Conservation (phyloP, 2,113 vertebrate species). For the Tragelaphus strepsiceros region DNA sequence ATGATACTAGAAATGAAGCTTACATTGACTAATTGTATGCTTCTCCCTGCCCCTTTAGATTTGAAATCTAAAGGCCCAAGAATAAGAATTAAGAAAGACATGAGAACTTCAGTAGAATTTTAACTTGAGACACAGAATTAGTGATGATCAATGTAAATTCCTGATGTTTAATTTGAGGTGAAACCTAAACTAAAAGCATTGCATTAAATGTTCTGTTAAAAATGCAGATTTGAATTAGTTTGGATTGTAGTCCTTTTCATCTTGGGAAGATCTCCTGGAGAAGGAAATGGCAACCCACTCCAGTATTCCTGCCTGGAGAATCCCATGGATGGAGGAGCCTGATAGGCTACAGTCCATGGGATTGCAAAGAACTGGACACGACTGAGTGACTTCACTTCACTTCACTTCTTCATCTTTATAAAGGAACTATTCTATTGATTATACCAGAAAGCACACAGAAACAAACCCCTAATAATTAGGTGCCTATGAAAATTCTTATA, state of each 20-base stretch:
- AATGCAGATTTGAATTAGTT: neutral
- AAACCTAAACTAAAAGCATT: neutral
- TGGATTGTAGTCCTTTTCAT: neutral
- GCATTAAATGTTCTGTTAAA: neutral
- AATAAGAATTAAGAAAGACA: neutral
- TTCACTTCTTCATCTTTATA: neutral
- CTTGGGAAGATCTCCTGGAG: neutral
- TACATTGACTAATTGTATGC: neutral
- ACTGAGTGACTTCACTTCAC: too few relatives aligned
- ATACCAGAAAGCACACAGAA: neutral
- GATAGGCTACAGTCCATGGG: too few relatives aligned
- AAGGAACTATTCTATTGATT: neutral
- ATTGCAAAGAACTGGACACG: fast-evolving
- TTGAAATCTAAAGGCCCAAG: neutral
- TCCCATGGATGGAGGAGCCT: too few relatives aligned
- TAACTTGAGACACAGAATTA: neutral
- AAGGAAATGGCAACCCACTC: too few relatives aligned
- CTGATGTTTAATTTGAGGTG: neutral
- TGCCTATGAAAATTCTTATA: neutral
- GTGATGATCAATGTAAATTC: neutral
- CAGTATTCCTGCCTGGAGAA: too few relatives aligned
- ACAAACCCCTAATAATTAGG: neutral
- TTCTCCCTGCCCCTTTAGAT: neutral
- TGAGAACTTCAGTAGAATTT: neutral
- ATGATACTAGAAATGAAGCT: neutral